phyloP scores from a whole-genome alignment of 2,113 vertebrate species.

The Arenaria interpres region DNA sequence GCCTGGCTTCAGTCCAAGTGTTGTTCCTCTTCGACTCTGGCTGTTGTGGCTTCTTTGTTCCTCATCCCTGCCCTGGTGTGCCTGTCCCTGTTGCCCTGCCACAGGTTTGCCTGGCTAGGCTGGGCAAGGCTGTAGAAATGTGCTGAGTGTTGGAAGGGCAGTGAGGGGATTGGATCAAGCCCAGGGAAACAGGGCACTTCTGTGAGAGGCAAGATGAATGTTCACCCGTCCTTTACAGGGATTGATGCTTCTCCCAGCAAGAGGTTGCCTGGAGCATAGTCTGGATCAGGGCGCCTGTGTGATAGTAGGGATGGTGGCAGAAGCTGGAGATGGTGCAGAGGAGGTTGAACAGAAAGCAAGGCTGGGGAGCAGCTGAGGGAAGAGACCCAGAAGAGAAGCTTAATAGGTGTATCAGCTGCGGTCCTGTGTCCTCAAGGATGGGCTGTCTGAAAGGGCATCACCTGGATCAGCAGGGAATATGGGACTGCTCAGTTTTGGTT shows the following conservation, averaged over 20 bases:
- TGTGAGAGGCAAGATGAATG: background rate
- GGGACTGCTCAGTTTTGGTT: background rate
- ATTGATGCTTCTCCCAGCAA: background rate
- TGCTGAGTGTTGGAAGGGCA: background rate
- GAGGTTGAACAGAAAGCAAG: background rate
- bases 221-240: background rate
- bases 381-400: background rate
- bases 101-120: background rate
- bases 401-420: accelerated
- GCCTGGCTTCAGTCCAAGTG: background rate
- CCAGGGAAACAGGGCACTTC: background rate
- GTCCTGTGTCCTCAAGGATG: background rate
- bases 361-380: background rate
- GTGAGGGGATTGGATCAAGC: background rate
- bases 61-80: background rate
- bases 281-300: background rate
- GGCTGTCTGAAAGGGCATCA: background rate
- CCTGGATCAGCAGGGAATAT: background rate
- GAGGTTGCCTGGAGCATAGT: background rate
- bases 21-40: background rate
- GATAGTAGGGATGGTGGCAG: background rate
- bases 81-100: background rate
- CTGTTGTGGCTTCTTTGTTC: background rate
- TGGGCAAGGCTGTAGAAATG: background rate
- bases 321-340: conserved; percentile 2